Percentiles rank a stretch among this genome's conserved stretches.
These are phyloP conservation scores for Oxycera nigricornis DNA, from an alignment of 2,888 invertebrate species.

Conservation along the genomic window DNA sequence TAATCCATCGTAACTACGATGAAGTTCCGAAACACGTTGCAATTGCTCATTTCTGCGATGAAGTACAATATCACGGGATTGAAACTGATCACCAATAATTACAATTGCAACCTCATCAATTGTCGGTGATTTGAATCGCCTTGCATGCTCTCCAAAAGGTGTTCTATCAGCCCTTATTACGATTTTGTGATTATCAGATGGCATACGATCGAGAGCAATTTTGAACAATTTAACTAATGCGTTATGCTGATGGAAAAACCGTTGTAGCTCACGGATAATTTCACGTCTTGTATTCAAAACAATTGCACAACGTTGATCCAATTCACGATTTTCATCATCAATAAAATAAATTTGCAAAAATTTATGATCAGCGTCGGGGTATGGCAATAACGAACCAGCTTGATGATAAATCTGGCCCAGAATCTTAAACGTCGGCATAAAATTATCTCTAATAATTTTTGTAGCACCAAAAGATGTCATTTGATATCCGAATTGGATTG, in stretches of 20 bases:
- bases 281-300: slow-evolving; percentile 44
- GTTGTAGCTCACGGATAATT: neutral
- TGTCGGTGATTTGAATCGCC: slow-evolving; percentile 56
- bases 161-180: slow-evolving; percentile 55
- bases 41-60: neutral
- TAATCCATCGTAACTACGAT: too few relatives aligned
- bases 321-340: slow-evolving; percentile 42
- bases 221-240: slow-evolving; percentile 52
- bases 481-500: too few relatives aligned
- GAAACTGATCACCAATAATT: too few relatives aligned
- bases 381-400: slow-evolving; percentile 15
- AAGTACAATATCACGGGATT: too few relatives aligned
- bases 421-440: slow-evolving; percentile 43
- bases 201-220: slow-evolving; percentile 52
- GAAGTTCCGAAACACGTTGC: neutral
- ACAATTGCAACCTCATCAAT: slow-evolving; percentile 56
- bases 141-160: slow-evolving; percentile 53
- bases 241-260: slow-evolving; percentile 49
- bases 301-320: slow-evolving; percentile 45
- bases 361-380: neutral
- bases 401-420: neutral
- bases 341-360: slow-evolving; percentile 24
- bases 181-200: slow-evolving; percentile 53
- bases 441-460: slow-evolving; percentile 28
- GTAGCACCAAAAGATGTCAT: slow-evolving; percentile 33